phyloP scores from a whole-genome alignment of 2,113 vertebrate genomes.

The Erythrocebus patas region DNA sequence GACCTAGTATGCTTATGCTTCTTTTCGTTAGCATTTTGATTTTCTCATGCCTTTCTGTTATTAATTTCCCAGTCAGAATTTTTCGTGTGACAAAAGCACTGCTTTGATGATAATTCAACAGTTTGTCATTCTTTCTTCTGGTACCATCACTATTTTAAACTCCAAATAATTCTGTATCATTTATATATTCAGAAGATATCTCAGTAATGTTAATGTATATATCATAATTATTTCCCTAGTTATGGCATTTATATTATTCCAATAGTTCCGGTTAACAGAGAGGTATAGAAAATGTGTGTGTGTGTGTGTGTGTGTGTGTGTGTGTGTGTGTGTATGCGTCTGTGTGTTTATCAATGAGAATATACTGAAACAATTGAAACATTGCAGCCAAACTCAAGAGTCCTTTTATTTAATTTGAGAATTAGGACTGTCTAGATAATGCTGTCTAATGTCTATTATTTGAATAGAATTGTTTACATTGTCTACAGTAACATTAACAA shows the following conservation, averaged over 20 bases:
- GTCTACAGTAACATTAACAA: conserved; percentile 32
- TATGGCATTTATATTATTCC: not conserved
- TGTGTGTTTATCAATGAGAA: not conserved
- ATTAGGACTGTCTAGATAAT: conserved; percentile 28
- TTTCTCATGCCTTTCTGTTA: not conserved
- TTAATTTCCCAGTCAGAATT: not conserved
- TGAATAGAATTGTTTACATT: conserved; percentile 16
- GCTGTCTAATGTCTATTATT: not conserved
- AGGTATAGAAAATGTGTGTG: not conserved
- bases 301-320: not conserved
- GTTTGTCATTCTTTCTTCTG: not conserved
- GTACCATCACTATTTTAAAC: conserved; percentile 13
- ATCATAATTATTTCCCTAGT: not conserved
- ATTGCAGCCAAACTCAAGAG: not conserved
- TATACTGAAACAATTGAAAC: conserved; percentile 2
- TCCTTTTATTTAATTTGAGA: conserved; percentile 37
- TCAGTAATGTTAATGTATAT: not conserved
- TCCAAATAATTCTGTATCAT: not conserved
- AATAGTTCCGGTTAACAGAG: not conserved
- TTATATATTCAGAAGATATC: not conserved
- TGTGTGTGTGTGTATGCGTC: not conserved
- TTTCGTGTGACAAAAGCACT: not conserved
- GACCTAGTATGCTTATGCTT: not conserved
- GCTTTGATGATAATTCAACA: not conserved
- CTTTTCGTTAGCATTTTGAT: not conserved